Evolutionary conservation across 2,797 vertebrate genomes (phyloP), one percentile per base, ranked within the genome.

Genomic region (Chiroxiphia lanceolata): DNA sequence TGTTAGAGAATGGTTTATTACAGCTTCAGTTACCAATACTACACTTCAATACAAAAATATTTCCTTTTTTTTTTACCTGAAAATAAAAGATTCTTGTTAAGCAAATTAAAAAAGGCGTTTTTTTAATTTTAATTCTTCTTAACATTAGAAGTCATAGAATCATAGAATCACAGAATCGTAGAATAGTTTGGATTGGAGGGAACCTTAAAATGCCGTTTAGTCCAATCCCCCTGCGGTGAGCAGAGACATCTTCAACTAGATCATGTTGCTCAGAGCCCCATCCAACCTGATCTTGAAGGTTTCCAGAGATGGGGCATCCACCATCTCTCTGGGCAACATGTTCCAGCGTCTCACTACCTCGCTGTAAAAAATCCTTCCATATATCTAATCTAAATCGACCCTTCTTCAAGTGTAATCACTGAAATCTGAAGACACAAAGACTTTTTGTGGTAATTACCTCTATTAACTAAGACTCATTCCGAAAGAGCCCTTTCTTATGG

Each of bases 41-140:
- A 59, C 8, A 48, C 7, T 56, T 69, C 42, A 25, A 72, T 26
- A 71, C 19, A 0, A 54, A 83, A 45, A 36, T 7, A 1, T 44
- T 90, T 42, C 25, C 4, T 48, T 14, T 26, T 80, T 57, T 29
- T 4, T 51, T 14, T 33, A 72, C 29, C 17, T 67, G 27, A 81
- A 87, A 88, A 74, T 31, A 69, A 36, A 7, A 67, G 11, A 36
- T 6, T 10, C 10, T 15, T 75, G 6, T 45, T 44, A 72, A 48
- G 7, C 1, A 65, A 76, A 61, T 44, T 17, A 38, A 44, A 71
- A 56, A 22, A 5, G 0, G 3, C 1, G 2, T 22, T 23, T 45
- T 17, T 6, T 3, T 0, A 13, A 18, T 10, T 6, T 9, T 31
- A 26, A 44, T 10, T 26, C 8, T 51, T 75, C 42, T 68, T 34